phyloP scores from a whole-genome alignment of 2,113 vertebrate genomes.

The Cyanistes caeruleus region DNA sequence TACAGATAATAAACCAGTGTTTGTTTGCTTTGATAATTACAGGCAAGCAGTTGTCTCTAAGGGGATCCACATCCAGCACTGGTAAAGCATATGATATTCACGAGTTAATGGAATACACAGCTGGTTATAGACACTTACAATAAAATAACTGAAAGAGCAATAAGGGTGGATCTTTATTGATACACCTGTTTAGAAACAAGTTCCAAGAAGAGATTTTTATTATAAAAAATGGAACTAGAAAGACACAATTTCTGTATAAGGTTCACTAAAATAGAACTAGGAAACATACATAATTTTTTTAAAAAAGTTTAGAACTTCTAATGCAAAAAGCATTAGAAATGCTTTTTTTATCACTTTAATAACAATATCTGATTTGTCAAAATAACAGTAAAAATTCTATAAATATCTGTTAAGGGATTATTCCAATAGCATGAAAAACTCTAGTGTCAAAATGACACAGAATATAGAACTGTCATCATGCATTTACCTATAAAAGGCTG shows the following conservation, averaged over 20 bases:
- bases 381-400: constrained; percentile 60
- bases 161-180: background rate
- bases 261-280: background rate
- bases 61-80: background rate
- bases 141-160: background rate
- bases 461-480: constrained; percentile 34
- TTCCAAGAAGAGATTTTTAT: background rate
- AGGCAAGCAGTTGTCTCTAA: background rate
- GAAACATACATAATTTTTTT: background rate
- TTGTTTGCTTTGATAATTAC: background rate
- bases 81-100: background rate
- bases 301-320: constrained; percentile 5
- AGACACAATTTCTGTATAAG: background rate
- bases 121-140: background rate
- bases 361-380: constrained; percentile 62
- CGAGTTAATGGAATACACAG: background rate
- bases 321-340: constrained; percentile 27
- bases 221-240: background rate
- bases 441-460: constrained; percentile 20
- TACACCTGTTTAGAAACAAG: background rate
- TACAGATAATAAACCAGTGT: background rate
- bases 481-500: constrained; percentile 55
- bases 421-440: constrained; percentile 46
- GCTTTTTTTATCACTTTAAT: constrained; percentile 45
- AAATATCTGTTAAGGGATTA: constrained; percentile 62